Evolutionary conservation across 1,140 invertebrate species (phyloP).

Genomic region (Drosophila triauraria): DNA sequence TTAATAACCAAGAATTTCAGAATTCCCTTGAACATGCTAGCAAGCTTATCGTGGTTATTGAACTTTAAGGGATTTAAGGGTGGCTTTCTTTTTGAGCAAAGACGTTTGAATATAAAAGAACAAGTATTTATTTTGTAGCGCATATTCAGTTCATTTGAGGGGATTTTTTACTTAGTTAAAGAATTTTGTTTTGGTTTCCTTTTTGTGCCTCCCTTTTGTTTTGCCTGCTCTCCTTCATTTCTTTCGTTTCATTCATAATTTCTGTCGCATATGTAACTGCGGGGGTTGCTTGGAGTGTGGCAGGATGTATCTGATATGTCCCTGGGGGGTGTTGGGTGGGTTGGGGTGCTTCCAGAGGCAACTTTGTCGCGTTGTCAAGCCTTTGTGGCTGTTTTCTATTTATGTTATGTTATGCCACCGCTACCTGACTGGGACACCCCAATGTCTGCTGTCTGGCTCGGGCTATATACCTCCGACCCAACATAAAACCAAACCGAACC

Average conservation of each 20-base stretch:
- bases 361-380: conserved; percentile 77
- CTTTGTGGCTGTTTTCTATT: conserved; percentile 78
- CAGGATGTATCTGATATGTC: conserved; percentile 45
- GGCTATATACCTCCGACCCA: conserved; percentile 4
- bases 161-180: conserved; percentile 24
- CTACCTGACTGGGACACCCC: conserved; percentile 34
- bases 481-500: conserved; percentile 3
- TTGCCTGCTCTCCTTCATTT: conserved; percentile 41
- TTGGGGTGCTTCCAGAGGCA: conserved; percentile 7
- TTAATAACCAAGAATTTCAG: too few species aligned
- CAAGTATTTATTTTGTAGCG: conserved; percentile 4
- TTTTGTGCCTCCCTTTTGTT: conserved; percentile 11
- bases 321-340: conserved; percentile 6
- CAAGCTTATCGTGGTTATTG: not conserved
- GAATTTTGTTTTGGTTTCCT: conserved; percentile 35
- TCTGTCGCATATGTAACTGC: conserved; percentile 53
- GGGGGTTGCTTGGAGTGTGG: conserved; percentile 46
- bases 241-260: conserved; percentile 76
- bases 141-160: conserved; percentile 21
- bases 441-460: conserved; percentile 39
- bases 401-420: conserved; percentile 59
- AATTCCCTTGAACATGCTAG: not conserved
- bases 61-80: not conserved
- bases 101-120: not conserved
- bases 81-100: not conserved